A percentile compares a stretch with the other conserved stretches of the same genome.
phyloP scores from a whole-genome alignment of 2,797 vertebrate genomes.

The Melanogrammus aeglefinus region DNA sequence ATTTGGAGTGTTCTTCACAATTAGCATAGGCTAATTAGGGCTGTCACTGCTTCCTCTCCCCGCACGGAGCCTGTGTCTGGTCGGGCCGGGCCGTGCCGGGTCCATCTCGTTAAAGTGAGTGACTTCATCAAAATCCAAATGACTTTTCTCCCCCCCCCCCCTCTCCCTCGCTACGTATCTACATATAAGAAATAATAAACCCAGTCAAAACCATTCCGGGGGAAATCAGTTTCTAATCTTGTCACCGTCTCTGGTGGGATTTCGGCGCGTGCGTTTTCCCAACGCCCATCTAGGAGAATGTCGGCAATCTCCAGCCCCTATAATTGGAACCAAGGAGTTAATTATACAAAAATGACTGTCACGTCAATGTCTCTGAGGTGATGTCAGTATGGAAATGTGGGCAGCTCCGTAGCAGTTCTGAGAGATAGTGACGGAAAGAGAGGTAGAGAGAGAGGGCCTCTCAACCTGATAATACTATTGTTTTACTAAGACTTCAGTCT shows the following conservation, averaged over 20 bases:
- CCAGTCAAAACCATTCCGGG: neutral
- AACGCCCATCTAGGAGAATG: neutral
- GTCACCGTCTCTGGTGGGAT: neutral
- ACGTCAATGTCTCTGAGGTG: neutral
- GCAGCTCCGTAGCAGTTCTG: too few relatives aligned
- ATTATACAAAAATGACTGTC: neutral
- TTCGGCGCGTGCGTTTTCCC: neutral
- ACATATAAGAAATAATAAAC: neutral
- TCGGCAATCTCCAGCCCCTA: neutral
- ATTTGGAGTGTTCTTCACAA: slow-evolving; percentile 36
- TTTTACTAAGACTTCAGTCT: neutral
- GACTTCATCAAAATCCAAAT: neutral
- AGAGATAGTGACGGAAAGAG: too few relatives aligned
- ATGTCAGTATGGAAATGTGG: neutral
- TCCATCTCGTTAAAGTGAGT: neutral
- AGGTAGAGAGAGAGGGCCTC: too few relatives aligned
- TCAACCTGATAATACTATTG: neutral
- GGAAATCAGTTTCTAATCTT: slow-evolving; percentile 3
- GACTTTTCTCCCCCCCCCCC: neutral
- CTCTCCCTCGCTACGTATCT: neutral
- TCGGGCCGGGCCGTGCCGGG: slow-evolving; percentile 29
- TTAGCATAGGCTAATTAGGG: slow-evolving; percentile 33
- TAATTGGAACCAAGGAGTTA: neutral
- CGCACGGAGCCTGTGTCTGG: slow-evolving; percentile 28
- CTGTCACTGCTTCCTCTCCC: slow-evolving; percentile 50